Conservation (phyloP, 1,140 invertebrate species). For the Ctenoplectra terminalis region DNA sequence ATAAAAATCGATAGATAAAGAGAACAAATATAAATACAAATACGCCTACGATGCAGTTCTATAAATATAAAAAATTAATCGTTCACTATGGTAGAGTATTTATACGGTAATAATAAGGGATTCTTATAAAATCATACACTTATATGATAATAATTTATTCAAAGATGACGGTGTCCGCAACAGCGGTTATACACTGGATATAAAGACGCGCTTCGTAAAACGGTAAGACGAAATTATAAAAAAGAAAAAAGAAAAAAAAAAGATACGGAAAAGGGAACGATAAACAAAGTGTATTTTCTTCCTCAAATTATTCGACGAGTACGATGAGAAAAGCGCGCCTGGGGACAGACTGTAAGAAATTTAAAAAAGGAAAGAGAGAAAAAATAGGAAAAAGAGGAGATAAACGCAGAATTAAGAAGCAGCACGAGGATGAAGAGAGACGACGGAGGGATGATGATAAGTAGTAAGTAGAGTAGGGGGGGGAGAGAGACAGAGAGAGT, state of each 20-base stretch:
- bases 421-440: slow-evolving; percentile 49
- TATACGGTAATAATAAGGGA: slow-evolving; percentile 40
- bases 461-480: background rate
- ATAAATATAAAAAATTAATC: slow-evolving; percentile 56
- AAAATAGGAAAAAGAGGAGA: slow-evolving; percentile 6
- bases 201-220: slow-evolving; percentile 57
- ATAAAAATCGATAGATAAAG: slow-evolving; percentile 57
- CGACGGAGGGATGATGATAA: background rate
- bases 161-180: slow-evolving; percentile 67
- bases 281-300: slow-evolving; percentile 33
- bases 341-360: slow-evolving; percentile 61
- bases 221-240: slow-evolving; percentile 52
- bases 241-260: no score
- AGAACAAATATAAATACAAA: slow-evolving; percentile 57
- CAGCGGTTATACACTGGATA: slow-evolving; percentile 71
- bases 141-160: slow-evolving; percentile 77
- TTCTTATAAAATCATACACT: slow-evolving; percentile 54
- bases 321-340: slow-evolving; percentile 46
- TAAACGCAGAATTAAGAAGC: slow-evolving; percentile 65
- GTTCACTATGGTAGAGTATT: background rate
- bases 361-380: slow-evolving; percentile 39
- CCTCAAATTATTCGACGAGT: slow-evolving; percentile 28
- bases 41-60: slow-evolving; percentile 34
- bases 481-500: background rate
- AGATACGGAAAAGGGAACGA: slow-evolving; percentile 31